phyloP scores from a whole-genome alignment of 2,113 vertebrate species.

The Centrocercus urophasianus region DNA sequence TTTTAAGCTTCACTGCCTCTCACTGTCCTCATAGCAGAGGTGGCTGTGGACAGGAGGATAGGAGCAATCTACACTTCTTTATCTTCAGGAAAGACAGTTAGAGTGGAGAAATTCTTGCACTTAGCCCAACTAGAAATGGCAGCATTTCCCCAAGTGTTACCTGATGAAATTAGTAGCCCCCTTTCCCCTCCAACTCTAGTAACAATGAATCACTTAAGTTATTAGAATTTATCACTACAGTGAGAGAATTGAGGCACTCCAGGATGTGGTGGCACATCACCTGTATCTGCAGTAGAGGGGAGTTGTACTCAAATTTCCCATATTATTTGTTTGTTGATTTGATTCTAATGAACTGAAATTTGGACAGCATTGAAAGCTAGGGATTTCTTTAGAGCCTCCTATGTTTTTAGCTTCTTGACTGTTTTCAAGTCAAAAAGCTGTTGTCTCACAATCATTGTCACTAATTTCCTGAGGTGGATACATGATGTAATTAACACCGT shows the following conservation, averaged over 20 bases:
- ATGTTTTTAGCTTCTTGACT: not conserved
- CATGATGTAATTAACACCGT: not conserved
- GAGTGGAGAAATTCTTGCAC: not conserved
- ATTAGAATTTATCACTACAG: not conserved
- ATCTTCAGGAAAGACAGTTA: not conserved
- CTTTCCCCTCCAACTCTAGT: not conserved
- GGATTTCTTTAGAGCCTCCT: not conserved
- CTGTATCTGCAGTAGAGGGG: not conserved
- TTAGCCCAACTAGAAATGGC: not conserved
- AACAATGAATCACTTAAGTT: not conserved
- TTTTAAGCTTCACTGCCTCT: not conserved
- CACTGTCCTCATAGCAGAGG: not conserved
- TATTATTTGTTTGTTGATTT: not conserved
- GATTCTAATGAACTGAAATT: not conserved
- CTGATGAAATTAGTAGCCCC: not conserved
- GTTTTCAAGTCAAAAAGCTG: not conserved
- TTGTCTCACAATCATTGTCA: not conserved
- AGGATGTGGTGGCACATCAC: not conserved
- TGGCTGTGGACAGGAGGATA: not conserved
- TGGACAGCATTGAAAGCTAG: not conserved
- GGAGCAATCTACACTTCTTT: not conserved
- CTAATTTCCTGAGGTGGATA: constrained; percentile 1
- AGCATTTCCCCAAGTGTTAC: not conserved
- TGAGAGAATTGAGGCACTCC: not conserved
- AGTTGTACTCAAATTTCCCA: not conserved